Percentiles rank a stretch among this genome's conserved stretches.
These are phyloP conservation scores for Nothura maculosa DNA, from an alignment of 2,797 vertebrate genomes.

Conservation along the genomic window DNA sequence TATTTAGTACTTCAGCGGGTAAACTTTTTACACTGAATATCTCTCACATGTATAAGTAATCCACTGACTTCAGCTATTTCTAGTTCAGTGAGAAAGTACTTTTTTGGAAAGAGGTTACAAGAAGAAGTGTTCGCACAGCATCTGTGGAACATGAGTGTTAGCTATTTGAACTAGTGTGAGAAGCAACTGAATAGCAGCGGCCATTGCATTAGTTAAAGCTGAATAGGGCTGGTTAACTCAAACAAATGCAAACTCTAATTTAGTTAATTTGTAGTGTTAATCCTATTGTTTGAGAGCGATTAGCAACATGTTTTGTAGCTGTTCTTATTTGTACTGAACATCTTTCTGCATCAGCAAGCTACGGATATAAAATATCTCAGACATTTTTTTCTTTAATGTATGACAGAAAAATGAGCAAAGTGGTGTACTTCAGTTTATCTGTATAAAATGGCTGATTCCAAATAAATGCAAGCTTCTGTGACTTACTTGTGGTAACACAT, in stretches of 20 bases:
- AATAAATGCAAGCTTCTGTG: neutral
- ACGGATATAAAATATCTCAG: neutral
- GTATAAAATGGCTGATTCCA: neutral
- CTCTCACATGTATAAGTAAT: neutral
- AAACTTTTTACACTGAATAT: neutral
- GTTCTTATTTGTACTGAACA: neutral
- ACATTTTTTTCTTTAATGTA: neutral
- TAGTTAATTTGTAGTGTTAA: neutral
- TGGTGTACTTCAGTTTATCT: neutral
- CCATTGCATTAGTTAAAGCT: neutral
- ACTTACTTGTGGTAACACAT: neutral
- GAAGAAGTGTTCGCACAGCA: neutral
- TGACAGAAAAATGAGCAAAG: neutral
- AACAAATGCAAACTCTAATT: neutral
- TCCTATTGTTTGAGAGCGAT: neutral
- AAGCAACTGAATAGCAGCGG: neutral
- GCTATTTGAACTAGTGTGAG: neutral
- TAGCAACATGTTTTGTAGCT: neutral
- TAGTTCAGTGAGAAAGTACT: neutral
- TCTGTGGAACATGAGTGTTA: neutral
- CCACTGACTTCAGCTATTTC: slow-evolving; percentile 11
- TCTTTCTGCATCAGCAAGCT: neutral
- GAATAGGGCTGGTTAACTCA: neutral
- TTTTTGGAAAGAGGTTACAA: neutral
- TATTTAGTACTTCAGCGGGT: neutral